A percentile compares a stretch with the other conserved stretches of the same genome.
These are phyloP conservation scores for Hydroisotoma schaefferi DNA, from an alignment of 2,888 invertebrate genomes.

Conservation along the genomic window DNA sequence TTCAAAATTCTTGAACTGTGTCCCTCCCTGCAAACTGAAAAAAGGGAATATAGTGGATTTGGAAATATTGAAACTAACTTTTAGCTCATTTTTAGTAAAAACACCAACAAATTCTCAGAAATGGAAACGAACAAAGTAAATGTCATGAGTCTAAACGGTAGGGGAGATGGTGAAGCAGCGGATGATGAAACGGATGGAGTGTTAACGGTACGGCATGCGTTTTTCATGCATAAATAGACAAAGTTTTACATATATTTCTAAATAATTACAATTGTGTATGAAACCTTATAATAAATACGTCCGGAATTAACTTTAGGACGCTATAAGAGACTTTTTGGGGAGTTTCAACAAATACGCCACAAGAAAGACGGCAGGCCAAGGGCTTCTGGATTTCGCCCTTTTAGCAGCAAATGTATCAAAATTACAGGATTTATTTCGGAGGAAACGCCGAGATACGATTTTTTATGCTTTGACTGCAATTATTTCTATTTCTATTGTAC, in stretches of 20 bases:
- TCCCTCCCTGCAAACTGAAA: no score
- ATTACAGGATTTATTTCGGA: slow-evolving; percentile 75
- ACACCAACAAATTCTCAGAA: no score
- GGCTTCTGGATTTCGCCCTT: slow-evolving; percentile 80
- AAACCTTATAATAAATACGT: background rate
- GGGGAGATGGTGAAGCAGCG: background rate
- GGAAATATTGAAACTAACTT: no score
- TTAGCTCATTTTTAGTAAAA: no score
- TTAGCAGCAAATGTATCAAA: slow-evolving; percentile 84
- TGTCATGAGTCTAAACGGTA: background rate
- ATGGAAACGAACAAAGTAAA: slow-evolving; percentile 2
- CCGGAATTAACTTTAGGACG: slow-evolving; percentile 1
- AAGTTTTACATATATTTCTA: background rate
- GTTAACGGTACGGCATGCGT: background rate
- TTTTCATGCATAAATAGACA: background rate
- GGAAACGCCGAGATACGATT: slow-evolving; percentile 68
- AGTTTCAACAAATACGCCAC: slow-evolving; percentile 74
- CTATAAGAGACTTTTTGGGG: slow-evolving; percentile 12
- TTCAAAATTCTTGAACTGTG: no score
- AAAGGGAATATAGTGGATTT: no score
- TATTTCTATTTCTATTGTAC: slow-evolving; percentile 73
- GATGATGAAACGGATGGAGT: slow-evolving; percentile 1
- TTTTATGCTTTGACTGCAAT: slow-evolving; percentile 75
- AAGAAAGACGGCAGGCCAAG: slow-evolving; percentile 86
- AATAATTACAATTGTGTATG: background rate